phyloP scores from a whole-genome alignment of 2,888 invertebrate genomes.

The Strigamia maritima region DNA sequence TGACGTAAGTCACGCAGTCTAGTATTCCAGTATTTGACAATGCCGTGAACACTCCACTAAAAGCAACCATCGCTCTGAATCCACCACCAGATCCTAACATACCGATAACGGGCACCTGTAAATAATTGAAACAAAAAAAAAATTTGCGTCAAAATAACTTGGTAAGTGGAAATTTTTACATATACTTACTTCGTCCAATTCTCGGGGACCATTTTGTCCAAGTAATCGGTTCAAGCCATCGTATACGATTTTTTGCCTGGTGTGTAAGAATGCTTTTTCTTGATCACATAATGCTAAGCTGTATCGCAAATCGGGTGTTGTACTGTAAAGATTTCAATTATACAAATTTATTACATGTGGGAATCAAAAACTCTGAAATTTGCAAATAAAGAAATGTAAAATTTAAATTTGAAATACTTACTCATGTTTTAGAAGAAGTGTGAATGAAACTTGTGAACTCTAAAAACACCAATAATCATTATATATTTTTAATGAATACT shows the following conservation, averaged over 20 bases:
- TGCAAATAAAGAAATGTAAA: too few species aligned
- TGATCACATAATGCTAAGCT: slow-evolving; percentile 52
- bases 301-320: slow-evolving; percentile 52
- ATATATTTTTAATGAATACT: neutral
- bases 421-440: neutral
- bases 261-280: slow-evolving; percentile 51
- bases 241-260: slow-evolving; percentile 48
- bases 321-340: slow-evolving; percentile 46
- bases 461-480: neutral
- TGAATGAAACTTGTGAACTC: neutral
- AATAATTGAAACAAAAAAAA: neutral
- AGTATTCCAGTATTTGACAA: slow-evolving; percentile 51
- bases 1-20: slow-evolving; percentile 52
- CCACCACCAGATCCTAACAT: slow-evolving; percentile 56
- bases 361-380: too few species aligned
- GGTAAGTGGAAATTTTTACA: too few species aligned
- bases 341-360: too few species aligned
- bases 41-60: slow-evolving; percentile 53
- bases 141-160: neutral
- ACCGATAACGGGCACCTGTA: slow-evolving; percentile 53
- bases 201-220: slow-evolving; percentile 48
- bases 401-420: neutral
- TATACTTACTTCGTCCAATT: slow-evolving; percentile 48
- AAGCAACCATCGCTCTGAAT: slow-evolving; percentile 54
- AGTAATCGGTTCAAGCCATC: slow-evolving; percentile 49